phyloP scores from a whole-genome alignment of 2,797 vertebrate species.

The Muraenolepis orangiensis region DNA sequence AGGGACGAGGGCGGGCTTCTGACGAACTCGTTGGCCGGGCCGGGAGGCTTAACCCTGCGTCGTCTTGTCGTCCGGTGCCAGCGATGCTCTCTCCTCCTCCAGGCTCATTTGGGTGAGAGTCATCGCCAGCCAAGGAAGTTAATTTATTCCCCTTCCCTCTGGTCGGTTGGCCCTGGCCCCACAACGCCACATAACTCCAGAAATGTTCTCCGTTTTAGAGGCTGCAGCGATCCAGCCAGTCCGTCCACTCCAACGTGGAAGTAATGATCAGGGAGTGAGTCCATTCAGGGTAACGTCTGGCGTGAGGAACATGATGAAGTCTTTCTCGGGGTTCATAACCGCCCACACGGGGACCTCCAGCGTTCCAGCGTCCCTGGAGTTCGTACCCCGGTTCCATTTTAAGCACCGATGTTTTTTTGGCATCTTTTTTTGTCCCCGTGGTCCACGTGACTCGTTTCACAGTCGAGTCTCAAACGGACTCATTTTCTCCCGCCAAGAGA shows the following conservation, averaged over 20 bases:
- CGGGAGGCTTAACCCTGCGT: constrained; percentile 25
- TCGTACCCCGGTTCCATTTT: constrained; percentile 22
- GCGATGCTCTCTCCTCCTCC: constrained; percentile 35
- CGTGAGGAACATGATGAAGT: constrained; percentile 36
- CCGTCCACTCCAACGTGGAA: constrained; percentile 33
- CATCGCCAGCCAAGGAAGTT: constrained; percentile 8
- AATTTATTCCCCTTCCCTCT: constrained; percentile 47
- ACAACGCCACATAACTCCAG: constrained; percentile 28
- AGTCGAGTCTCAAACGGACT: constrained; percentile 71
- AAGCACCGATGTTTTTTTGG: background rate
- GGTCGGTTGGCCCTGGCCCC: constrained; percentile 55
- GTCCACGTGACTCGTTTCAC: constrained; percentile 57
- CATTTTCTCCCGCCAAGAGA: constrained; percentile 61
- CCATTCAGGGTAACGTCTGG: constrained; percentile 21
- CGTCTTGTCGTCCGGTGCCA: constrained; percentile 50
- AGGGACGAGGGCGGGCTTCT: constrained; percentile 18
- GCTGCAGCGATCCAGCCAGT: constrained; percentile 46
- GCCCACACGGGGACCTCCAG: constrained; percentile 53
- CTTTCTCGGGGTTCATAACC: constrained; percentile 51
- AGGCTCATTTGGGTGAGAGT: constrained; percentile 34
- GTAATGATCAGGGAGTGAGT: constrained; percentile 24
- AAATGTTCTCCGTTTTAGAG: constrained; percentile 42
- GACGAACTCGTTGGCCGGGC: constrained; percentile 37
- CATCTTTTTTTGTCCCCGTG: background rate
- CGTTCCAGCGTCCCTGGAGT: constrained; percentile 55